These are phyloP conservation scores for Neopelma chrysocephalum DNA, from an alignment of 2,797 vertebrate genomes.

Conservation along the genomic window DNA sequence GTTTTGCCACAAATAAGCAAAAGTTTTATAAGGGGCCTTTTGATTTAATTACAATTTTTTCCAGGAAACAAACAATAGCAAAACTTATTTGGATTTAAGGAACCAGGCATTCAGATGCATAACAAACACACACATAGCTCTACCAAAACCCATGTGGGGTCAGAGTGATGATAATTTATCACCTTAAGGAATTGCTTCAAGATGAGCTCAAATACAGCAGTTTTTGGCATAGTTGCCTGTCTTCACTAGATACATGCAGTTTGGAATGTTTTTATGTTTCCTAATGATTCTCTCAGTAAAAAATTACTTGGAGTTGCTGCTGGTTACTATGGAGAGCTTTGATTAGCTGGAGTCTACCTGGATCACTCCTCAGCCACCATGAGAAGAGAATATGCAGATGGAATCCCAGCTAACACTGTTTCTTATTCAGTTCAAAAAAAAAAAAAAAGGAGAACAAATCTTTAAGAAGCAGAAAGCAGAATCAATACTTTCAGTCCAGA, in stretches of 20 bases:
- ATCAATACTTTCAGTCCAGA: neutral
- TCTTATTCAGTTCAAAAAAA: neutral
- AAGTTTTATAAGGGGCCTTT: neutral
- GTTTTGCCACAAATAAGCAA: neutral
- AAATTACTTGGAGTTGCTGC: neutral
- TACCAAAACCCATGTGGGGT: neutral
- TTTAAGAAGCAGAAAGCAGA: neutral
- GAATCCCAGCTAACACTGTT: neutral
- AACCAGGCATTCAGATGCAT: neutral
- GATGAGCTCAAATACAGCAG: neutral
- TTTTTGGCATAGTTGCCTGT: neutral
- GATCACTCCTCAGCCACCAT: neutral
- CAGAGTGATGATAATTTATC: neutral
- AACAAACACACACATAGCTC: neutral
- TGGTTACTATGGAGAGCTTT: neutral
- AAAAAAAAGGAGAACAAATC: neutral
- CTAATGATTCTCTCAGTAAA: neutral
- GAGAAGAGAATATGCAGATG: neutral
- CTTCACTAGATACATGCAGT: neutral
- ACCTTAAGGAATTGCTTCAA: neutral
- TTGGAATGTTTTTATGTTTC: neutral
- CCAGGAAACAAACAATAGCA: neutral
- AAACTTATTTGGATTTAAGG: neutral
- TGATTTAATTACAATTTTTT: neutral
- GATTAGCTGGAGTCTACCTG: neutral